These are phyloP conservation scores for Eleginops maclovinus DNA, from an alignment of 2,113 vertebrate genomes.

Conservation along the genomic window DNA sequence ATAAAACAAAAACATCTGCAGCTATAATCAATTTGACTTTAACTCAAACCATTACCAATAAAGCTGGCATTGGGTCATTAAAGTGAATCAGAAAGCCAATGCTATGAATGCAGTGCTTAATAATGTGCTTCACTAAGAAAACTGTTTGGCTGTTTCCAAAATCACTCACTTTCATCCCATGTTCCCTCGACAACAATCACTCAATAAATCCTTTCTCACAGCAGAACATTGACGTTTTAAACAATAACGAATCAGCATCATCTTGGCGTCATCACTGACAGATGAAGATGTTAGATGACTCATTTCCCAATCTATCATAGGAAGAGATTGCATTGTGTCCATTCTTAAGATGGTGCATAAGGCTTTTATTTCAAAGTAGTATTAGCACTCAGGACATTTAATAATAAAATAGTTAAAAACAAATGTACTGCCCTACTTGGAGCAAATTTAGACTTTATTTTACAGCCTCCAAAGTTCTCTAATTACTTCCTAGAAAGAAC, in stretches of 20 bases:
- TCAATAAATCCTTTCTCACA: background rate
- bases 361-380: background rate
- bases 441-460: background rate
- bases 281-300: background rate
- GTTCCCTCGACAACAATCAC: background rate
- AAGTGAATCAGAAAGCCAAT: background rate
- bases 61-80: background rate
- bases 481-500: background rate
- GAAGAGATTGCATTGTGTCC: background rate
- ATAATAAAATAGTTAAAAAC: background rate
- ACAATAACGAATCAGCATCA: background rate
- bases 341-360: background rate
- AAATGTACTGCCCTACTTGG: background rate
- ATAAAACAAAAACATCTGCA: background rate
- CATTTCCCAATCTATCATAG: background rate
- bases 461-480: background rate
- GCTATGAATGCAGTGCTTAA: background rate
- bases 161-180: background rate
- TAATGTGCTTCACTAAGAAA: background rate
- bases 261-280: background rate
- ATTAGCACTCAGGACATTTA: no score
- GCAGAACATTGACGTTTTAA: background rate
- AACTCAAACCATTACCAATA: background rate
- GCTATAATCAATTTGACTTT: background rate
- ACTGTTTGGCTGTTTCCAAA: background rate